Percentiles rank a stretch among this genome's conserved stretches.
phyloP scores from a whole-genome alignment of 2,797 vertebrate genomes.

The Epinephelus coioides region DNA sequence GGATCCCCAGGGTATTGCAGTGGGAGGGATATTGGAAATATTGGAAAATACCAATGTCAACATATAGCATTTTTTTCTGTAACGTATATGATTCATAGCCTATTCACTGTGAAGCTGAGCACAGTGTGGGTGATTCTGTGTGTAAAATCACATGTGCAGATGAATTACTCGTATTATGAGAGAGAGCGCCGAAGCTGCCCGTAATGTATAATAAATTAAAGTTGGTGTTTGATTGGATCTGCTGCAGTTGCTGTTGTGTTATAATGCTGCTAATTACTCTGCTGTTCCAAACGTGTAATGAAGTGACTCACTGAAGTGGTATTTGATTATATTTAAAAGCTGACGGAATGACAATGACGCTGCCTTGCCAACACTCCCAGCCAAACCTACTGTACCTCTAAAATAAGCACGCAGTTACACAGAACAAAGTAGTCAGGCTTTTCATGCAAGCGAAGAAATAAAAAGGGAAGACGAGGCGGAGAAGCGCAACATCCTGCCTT shows the following conservation, averaged over 20 bases:
- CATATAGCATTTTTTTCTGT: conserved; percentile 41
- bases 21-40: conserved; percentile 66
- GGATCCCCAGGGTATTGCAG: conserved; percentile 64
- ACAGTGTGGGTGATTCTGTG: background rate
- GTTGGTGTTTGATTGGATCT: conserved; percentile 42
- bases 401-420: conserved; percentile 55
- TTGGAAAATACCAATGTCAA: conserved; percentile 73
- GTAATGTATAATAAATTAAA: conserved; percentile 54
- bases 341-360: conserved; percentile 63
- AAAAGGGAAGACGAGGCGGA: conserved; percentile 43
- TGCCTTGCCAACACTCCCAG: conserved; percentile 64
- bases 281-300: conserved; percentile 56
- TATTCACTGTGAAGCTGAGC: conserved; percentile 41
- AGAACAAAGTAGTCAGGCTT: conserved; percentile 58
- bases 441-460: conserved; percentile 54
- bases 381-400: conserved; percentile 49
- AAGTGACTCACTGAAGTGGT: conserved; percentile 72
- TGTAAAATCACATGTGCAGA: conserved; percentile 21
- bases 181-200: conserved; percentile 2
- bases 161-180: conserved; percentile 25
- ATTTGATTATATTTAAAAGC: conserved; percentile 77
- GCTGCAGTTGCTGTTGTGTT: conserved; percentile 50
- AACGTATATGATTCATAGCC: conserved; percentile 54
- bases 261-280: conserved; percentile 62
- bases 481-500: conserved; percentile 34